Evolutionary conservation across 2,797 vertebrate species (phyloP), one percentile per base, ranked within the genome.

Genomic region (Brachyalestes nurse): DNA sequence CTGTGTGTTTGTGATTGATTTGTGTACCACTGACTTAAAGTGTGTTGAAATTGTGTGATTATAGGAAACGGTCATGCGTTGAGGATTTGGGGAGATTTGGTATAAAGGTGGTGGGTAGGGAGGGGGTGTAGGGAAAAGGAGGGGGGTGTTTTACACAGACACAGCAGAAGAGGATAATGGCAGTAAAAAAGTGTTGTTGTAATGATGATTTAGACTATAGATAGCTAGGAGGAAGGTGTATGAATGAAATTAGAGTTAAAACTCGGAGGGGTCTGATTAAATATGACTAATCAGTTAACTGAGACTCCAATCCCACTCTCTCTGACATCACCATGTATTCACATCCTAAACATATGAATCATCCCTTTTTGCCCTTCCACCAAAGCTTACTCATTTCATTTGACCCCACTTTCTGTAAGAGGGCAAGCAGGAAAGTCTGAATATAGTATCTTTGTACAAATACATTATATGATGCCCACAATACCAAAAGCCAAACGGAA

Each of bases 51-150:
- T 25, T 40, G 58, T 72, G 86, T 89, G 91, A 92, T 91, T 92
- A 90, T 83, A 66, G 76, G 34, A 21, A 82, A 84, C 79, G 89
- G 90, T 95, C 93, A 94, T 94, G 91, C 89, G 93, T 88, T 90
- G 84, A 76, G 92, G 93, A 94, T 94, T 93, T 93, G 77, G 81
- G 84, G 85, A 88, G 91, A 90, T 94, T 93, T 93, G 86, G 74
- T 76, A 87, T 84, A 90, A 87, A 92, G 89, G 87, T 86, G 82
- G 80, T 85, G 58, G 89, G 14, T 88, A 85, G 51, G n/a, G 86
- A 80, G 79, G 71, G 88, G 83, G 79, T 76, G 47, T 14, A 13
- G 13, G 13, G 13, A 4, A 51, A 51, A 51, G 13, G 13, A 57
- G 70, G 84, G 42, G 53, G 25, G 72, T 65, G 19, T 8, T 65